Conservation (phyloP, 2,113 vertebrate genomes). For the Rhabdomys dilectus region DNA sequence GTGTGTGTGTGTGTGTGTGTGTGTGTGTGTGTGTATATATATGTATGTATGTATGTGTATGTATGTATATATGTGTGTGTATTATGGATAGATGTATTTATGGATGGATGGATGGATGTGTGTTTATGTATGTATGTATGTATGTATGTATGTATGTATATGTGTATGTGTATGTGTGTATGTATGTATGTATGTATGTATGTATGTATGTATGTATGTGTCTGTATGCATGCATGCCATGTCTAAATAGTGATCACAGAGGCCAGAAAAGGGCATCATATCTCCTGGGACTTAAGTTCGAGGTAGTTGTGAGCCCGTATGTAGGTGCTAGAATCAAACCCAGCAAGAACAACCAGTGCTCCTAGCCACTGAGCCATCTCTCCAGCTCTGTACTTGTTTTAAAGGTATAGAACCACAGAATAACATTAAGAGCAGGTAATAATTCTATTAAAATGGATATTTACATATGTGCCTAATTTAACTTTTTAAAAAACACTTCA, state of each 20-base stretch:
- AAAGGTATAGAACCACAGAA: background rate
- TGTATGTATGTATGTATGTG: background rate
- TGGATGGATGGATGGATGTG: too few relatives aligned
- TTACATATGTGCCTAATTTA: background rate
- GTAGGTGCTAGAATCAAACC: background rate
- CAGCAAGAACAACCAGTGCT: too few relatives aligned
- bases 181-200: too few relatives aligned
- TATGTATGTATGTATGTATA: too few relatives aligned
- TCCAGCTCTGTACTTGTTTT: background rate
- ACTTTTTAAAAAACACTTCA: background rate
- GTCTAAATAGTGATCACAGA: background rate
- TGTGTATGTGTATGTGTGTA: too few relatives aligned
- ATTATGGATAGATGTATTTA: too few relatives aligned
- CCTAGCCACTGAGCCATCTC: background rate
- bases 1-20: too few relatives aligned
- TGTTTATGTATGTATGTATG: too few relatives aligned
- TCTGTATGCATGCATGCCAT: background rate
- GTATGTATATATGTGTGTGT: background rate
- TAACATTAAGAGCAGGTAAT: background rate
- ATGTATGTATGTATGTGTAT: background rate
- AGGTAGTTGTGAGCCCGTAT: background rate
- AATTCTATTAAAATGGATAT: background rate
- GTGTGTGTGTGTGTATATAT: too few relatives aligned
- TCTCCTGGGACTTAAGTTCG: background rate
- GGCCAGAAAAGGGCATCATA: background rate